A percentile compares a stretch with the other conserved stretches of the same genome.
Conservation (phyloP, 2,797 vertebrate species). For the Gadopsis marmoratus region DNA sequence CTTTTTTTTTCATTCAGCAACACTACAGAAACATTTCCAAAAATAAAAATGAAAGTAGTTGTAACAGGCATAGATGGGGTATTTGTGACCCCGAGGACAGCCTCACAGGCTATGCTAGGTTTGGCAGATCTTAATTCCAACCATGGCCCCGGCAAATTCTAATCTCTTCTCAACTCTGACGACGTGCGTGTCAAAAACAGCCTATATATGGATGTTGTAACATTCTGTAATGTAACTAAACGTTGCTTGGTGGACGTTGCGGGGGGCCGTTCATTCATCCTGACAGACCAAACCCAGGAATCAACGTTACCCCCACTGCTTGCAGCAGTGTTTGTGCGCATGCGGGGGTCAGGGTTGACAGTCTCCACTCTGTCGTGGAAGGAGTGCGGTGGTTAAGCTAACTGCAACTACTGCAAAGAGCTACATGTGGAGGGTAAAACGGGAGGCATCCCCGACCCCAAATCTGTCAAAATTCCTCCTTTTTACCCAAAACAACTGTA, state of each 20-base stretch:
- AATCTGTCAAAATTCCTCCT: slow-evolving; percentile 77
- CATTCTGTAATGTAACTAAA: not conserved
- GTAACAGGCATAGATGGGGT: accelerated
- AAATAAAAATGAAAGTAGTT: slow-evolving; percentile 20
- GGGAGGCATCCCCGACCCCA: slow-evolving; percentile 83
- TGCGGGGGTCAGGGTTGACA: slow-evolving; percentile 85
- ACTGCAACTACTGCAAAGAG: slow-evolving; percentile 77
- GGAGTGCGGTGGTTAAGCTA: slow-evolving; percentile 82
- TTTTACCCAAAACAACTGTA: slow-evolving; percentile 67
- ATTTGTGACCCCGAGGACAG: accelerated
- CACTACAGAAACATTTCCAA: not conserved
- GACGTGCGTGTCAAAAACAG: not conserved
- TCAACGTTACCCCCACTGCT: accelerated
- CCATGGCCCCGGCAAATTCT: not conserved
- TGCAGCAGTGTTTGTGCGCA: slow-evolving; percentile 58
- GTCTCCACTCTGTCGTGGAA: slow-evolving; percentile 79
- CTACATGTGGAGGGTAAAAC: slow-evolving; percentile 90
- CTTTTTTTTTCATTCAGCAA: not conserved
- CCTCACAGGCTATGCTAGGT: not conserved
- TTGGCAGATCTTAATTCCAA: not conserved
- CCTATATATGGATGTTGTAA: not conserved
- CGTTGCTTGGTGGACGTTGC: not conserved
- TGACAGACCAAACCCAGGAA: slow-evolving; percentile 40
- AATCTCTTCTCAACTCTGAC: not conserved
- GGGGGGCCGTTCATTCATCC: not conserved